Conservation (phyloP, 1,140 invertebrate species). For the Proctacanthus coquilletti region DNA sequence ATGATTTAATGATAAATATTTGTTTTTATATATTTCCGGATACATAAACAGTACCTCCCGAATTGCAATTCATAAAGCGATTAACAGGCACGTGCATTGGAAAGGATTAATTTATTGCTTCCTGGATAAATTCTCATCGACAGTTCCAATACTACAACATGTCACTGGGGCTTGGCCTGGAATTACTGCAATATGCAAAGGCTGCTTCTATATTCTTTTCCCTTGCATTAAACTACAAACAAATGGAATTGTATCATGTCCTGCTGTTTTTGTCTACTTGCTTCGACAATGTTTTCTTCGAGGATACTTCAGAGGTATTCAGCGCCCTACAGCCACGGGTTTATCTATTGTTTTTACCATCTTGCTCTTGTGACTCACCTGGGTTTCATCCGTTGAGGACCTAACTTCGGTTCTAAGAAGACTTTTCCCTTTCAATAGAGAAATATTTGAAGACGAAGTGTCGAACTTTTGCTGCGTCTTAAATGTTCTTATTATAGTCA, state of each 20-base stretch:
- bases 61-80: too few relatives aligned
- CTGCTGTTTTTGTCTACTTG: conserved; percentile 93
- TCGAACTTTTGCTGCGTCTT: conserved; percentile 93
- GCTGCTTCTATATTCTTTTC: conserved; percentile 67
- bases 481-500: conserved; percentile 78
- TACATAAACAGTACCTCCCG: too few relatives aligned
- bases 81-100: too few relatives aligned
- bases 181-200: conserved; percentile 44
- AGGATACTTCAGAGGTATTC: too few relatives aligned
- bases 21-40: too few relatives aligned
- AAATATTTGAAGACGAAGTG: conserved; percentile 98
- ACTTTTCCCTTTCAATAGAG: conserved; percentile 83
- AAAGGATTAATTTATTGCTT: conserved; percentile 57
- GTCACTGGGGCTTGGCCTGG: conserved; percentile 74
- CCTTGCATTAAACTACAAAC: conserved; percentile 91
- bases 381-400: conserved; percentile 41
- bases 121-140: conserved; percentile 92
- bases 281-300: conserved; percentile 46
- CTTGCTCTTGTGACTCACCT: conserved; percentile 92
- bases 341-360: too few relatives aligned
- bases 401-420: conserved; percentile 54
- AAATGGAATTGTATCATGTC: conserved; percentile 98
- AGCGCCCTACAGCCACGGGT: too few relatives aligned
- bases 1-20: conserved; percentile 30
- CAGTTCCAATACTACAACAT: conserved; percentile 98